These are phyloP conservation scores for Pelochelys cantorii DNA, from an alignment of 2,797 vertebrate genomes.

Conservation along the genomic window DNA sequence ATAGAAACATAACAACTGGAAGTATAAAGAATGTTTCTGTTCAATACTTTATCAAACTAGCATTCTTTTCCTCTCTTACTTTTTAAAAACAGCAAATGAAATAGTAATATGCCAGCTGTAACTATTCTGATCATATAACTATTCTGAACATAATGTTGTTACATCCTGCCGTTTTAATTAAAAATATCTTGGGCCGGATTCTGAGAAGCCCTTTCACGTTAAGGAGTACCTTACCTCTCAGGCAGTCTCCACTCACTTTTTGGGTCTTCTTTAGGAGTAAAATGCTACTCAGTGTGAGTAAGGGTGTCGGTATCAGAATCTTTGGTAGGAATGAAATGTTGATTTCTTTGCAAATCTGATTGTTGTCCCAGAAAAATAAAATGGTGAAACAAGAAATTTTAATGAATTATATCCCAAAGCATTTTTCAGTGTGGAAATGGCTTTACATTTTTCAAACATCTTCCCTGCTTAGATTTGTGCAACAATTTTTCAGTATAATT, in stretches of 20 bases:
- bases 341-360: not conserved
- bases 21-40: not conserved
- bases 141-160: not conserved
- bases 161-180: not conserved
- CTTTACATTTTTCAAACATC: not conserved
- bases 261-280: not conserved
- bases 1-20: not conserved
- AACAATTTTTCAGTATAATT: not conserved
- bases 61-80: not conserved
- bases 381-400: not conserved
- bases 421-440: not conserved
- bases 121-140: not conserved
- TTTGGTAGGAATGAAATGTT: not conserved
- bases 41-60: not conserved
- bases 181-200: not conserved
- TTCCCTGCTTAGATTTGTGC: not conserved
- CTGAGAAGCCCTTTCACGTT: rapidly evolving
- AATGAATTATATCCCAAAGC: not conserved
- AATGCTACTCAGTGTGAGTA: not conserved
- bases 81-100: not conserved
- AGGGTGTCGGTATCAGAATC: not conserved
- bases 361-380: not conserved
- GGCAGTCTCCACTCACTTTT: rapidly evolving
- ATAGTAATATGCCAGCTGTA: not conserved
- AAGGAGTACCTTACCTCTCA: not conserved